Evolutionary conservation across 1,140 invertebrate species (phyloP), one percentile per base, ranked within the genome.

Genomic region (Oryzaephilus surinamensis): DNA sequence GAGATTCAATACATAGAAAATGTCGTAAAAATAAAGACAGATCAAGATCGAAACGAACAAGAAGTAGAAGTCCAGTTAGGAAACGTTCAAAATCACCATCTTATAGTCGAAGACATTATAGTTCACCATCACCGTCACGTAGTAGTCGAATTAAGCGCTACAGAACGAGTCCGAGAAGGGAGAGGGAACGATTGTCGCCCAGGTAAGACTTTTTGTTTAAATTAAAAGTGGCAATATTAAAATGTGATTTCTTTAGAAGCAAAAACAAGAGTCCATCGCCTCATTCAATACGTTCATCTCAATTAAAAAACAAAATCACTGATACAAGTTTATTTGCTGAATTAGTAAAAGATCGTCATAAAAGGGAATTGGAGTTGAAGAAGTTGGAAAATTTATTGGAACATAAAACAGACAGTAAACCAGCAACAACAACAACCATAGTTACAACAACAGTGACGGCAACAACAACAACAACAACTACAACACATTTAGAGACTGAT

Each of bases 321-420:
- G 82, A 87, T 46, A 88, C 85, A 2, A 88, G 84, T 59, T 65
- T 90, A 1, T 92, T 91, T 59, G 86, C 86, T 2, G 85, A 91
- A 60, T 66, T 92, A 11, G 83, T 90, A 0, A 89, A 88, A 52
- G 79, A 84, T 51, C 77, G 79, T 42, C 82, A 85, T 41, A 86
- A 84, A 65, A 65, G 82, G 2, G 79, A 82, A 45, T 68, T 84
- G 50, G 82, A 81, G 10, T 62, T 73, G 14, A 77, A 80, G 52
- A 75, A 75, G 49, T 53, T 81, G 3, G 70, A 82, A 56, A 78
- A 75, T 57, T 68, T 77, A 13, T 61, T 76, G 38, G 72, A 77
- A 33, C 71, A 69, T 41, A 70, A 50, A 38, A 24, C 38, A 32
- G 57, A 55, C 43, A 45, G 46, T 28, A 24, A 41, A 8, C 41